These are phyloP conservation scores for Drosophila suboccidentalis DNA, from an alignment of 2,888 invertebrate species.

Conservation along the genomic window DNA sequence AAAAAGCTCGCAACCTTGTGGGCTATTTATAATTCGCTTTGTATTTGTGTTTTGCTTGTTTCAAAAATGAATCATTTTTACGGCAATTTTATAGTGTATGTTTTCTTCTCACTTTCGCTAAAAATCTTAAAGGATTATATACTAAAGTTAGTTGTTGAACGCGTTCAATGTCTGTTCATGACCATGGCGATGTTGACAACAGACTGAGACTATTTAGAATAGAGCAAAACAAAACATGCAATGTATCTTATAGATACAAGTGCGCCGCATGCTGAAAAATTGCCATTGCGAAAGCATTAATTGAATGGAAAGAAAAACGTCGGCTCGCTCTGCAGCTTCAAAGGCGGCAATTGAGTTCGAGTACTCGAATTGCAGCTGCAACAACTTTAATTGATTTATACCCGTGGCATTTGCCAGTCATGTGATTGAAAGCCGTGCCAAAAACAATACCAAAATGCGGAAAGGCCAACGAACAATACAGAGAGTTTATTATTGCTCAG, in stretches of 20 bases:
- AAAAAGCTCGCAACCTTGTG: slow-evolving; percentile 63
- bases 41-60: slow-evolving; percentile 32
- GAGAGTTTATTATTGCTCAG: slow-evolving; percentile 25
- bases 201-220: neutral
- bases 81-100: slow-evolving; percentile 23
- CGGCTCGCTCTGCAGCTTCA: slow-evolving; percentile 55
- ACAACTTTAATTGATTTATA: slow-evolving; percentile 72
- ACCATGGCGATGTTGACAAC: slow-evolving; percentile 48
- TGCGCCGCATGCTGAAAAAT: slow-evolving; percentile 24
- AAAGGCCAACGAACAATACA: slow-evolving; percentile 40
- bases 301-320: slow-evolving; percentile 21
- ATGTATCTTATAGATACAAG: slow-evolving; percentile 32
- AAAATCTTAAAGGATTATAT: slow-evolving; percentile 28
- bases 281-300: slow-evolving; percentile 49
- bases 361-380: slow-evolving; percentile 65
- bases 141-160: slow-evolving; percentile 56
- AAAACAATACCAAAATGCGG: slow-evolving; percentile 24
- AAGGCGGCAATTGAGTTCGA: slow-evolving; percentile 65
- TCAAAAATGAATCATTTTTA: slow-evolving; percentile 69
- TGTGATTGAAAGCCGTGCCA: slow-evolving; percentile 58
- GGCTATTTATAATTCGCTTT: slow-evolving; percentile 63
- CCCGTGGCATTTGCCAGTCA: slow-evolving; percentile 53
- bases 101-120: slow-evolving; percentile 59
- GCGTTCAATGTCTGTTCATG: slow-evolving; percentile 69
- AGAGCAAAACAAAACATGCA: neutral